These are phyloP conservation scores for Conopomorpha cramerella DNA, from an alignment of 1,140 invertebrate species.

Conservation along the genomic window DNA sequence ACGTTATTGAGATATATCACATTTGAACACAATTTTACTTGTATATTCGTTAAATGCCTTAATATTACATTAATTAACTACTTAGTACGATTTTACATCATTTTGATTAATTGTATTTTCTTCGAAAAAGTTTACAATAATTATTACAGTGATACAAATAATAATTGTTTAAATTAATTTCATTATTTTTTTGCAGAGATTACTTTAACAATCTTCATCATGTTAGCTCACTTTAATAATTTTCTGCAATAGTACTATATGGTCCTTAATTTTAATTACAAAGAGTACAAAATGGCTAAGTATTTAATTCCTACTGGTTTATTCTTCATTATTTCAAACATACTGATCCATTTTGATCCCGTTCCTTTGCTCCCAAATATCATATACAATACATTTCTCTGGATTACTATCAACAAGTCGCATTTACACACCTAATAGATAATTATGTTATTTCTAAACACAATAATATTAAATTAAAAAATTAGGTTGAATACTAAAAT, in stretches of 20 bases:
- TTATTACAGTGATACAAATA: too few relatives aligned
- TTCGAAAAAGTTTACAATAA: too few relatives aligned
- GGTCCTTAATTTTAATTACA: constrained; percentile 2
- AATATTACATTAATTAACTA: constrained; percentile 33
- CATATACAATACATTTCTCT: background rate
- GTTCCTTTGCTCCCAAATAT: background rate
- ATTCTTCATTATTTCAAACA: too few relatives aligned
- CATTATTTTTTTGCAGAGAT: background rate
- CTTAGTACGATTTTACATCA: too few relatives aligned
- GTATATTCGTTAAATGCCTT: constrained; percentile 31
- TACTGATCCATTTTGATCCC: background rate
- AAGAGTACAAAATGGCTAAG: background rate
- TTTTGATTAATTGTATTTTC: too few relatives aligned
- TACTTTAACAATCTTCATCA: background rate
- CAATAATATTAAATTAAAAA: background rate
- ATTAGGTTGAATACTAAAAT: background rate
- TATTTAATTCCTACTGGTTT: background rate
- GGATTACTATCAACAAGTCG: background rate
- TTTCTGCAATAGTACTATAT: too few relatives aligned
- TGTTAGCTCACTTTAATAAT: too few relatives aligned
- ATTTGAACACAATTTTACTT: constrained; percentile 52
- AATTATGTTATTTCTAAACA: background rate
- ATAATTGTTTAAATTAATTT: background rate
- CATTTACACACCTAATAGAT: background rate
- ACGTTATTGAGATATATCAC: constrained; percentile 55